Percentiles rank a stretch among this genome's conserved stretches.
Conservation (phyloP, 2,888 invertebrate genomes). For the Adelphocoris suturalis region DNA sequence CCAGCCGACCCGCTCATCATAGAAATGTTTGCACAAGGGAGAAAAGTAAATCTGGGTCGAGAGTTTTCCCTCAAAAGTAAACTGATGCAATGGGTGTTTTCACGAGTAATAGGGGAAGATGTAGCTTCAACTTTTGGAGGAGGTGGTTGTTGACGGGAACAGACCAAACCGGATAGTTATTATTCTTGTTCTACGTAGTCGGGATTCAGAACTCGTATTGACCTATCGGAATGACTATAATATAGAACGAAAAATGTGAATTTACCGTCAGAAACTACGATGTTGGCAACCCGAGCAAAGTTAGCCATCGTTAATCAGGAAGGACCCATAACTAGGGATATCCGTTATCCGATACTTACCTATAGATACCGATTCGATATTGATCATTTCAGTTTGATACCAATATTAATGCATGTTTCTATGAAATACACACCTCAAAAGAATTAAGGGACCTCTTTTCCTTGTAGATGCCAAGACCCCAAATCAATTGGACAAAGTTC, state of each 20-base stretch:
- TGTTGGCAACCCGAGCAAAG: no score
- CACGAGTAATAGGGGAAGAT: not conserved
- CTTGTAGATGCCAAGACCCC: no score
- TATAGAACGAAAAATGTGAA: not conserved
- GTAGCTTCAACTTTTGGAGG: not conserved
- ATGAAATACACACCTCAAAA: no score
- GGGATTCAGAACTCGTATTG: not conserved
- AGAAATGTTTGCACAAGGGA: slow-evolving; percentile 6
- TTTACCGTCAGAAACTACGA: no score
- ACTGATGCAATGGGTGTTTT: slow-evolving; percentile 1
- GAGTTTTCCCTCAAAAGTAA: slow-evolving; percentile 11
- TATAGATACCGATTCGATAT: no score
- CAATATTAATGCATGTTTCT: no score
- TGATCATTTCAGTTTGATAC: no score
- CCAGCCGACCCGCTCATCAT: not conserved
- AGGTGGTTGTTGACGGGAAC: not conserved
- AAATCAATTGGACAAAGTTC: no score
- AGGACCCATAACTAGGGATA: no score
- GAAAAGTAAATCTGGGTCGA: not conserved
- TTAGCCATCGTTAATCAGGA: no score
- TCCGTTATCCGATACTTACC: no score
- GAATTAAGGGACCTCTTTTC: no score
- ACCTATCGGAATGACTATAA: not conserved
- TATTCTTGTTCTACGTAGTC: not conserved
- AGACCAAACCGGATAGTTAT: not conserved